Evolutionary conservation across 2,888 invertebrate genomes (phyloP).

Genomic region (Helobdella robusta): DNA sequence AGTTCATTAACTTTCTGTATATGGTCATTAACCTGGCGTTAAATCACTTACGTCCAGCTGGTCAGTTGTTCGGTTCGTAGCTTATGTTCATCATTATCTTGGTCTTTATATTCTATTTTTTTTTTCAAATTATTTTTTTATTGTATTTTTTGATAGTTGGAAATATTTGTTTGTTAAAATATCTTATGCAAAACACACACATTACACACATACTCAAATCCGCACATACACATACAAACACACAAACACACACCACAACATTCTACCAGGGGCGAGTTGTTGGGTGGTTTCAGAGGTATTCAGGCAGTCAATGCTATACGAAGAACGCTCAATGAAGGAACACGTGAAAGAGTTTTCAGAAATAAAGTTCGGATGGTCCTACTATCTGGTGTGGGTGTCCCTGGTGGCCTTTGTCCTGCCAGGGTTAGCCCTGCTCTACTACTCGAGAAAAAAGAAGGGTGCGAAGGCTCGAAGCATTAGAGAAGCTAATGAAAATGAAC

Average conservation of each 20-base stretch:
- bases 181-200: too few relatives aligned
- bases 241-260: background rate
- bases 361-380: slow-evolving; percentile 59
- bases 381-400: slow-evolving; percentile 61
- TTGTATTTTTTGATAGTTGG: too few relatives aligned
- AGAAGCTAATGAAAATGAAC: slow-evolving; percentile 73
- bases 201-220: too few relatives aligned
- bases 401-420: slow-evolving; percentile 62
- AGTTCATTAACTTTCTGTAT: too few relatives aligned
- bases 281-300: slow-evolving; percentile 74
- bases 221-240: too few relatives aligned
- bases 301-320: slow-evolving; percentile 64
- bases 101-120: too few relatives aligned
- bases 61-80: too few relatives aligned
- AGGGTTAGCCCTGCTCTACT: slow-evolving; percentile 66
- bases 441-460: slow-evolving; percentile 74
- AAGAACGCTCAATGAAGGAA: slow-evolving; percentile 58
- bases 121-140: too few relatives aligned
- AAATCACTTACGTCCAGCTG: too few relatives aligned
- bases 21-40: too few relatives aligned
- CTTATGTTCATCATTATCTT: too few relatives aligned
- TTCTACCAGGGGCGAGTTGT: slow-evolving; percentile 61
- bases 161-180: too few relatives aligned
- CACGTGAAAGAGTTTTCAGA: slow-evolving; percentile 61
- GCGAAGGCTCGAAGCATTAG: slow-evolving; percentile 72